These are phyloP conservation scores for Staurois parvus DNA, from an alignment of 2,797 vertebrate genomes.

Conservation along the genomic window DNA sequence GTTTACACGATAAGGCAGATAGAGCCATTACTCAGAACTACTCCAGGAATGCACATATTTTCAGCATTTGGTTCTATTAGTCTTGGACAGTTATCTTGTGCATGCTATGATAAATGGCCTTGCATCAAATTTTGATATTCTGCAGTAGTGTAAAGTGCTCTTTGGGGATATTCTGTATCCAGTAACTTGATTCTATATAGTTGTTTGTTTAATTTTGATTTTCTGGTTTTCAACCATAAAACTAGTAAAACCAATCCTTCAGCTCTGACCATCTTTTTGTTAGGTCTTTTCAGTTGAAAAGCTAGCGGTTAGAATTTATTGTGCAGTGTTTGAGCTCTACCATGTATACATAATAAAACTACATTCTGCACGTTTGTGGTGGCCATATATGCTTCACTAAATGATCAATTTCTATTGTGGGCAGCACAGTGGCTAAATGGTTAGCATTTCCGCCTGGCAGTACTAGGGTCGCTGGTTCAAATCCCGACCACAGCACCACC, in stretches of 20 bases:
- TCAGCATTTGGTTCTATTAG: background rate
- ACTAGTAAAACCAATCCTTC: background rate
- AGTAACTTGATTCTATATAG: slow-evolving; percentile 21
- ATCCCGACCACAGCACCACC: no score
- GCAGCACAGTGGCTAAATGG: no score
- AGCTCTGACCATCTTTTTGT: background rate
- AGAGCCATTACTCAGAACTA: slow-evolving; percentile 44
- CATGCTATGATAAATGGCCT: slow-evolving; percentile 8
- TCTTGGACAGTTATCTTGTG: slow-evolving; percentile 38
- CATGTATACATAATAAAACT: no score
- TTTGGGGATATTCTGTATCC: slow-evolving; percentile 23
- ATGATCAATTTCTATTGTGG: no score
- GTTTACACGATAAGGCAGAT: slow-evolving; percentile 51
- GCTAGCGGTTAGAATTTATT: no score
- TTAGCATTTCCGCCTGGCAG: no score
- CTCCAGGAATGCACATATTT: slow-evolving; percentile 43
- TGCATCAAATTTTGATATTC: slow-evolving; percentile 37
- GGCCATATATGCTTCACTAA: no score
- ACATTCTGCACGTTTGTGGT: no score
- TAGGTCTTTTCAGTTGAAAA: no score
- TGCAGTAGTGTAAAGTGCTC: slow-evolving; percentile 18
- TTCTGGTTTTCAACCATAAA: background rate
- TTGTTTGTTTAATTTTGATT: background rate
- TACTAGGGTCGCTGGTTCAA: no score
- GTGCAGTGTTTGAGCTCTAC: no score